Conservation (phyloP, 2,113 vertebrate genomes). For the Progne subis region DNA sequence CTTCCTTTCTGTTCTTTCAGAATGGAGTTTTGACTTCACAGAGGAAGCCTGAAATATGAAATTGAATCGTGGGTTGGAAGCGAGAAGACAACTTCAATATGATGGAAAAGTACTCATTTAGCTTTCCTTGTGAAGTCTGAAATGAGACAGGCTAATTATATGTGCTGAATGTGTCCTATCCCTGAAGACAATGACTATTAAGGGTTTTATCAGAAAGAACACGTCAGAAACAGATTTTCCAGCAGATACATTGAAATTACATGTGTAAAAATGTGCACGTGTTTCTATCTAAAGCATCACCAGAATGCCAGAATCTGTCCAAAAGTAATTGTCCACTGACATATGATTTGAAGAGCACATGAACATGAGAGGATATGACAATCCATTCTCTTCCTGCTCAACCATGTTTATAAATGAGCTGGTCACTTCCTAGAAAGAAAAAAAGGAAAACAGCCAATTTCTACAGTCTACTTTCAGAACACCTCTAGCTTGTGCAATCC, state of each 20-base stretch:
- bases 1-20: conserved; percentile 3
- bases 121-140: conserved; percentile 28
- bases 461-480: neutral
- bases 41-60: conserved; percentile 34
- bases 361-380: neutral
- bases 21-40: neutral
- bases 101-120: conserved; percentile 65
- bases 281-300: neutral
- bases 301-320: neutral
- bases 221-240: conserved; percentile 41
- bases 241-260: neutral
- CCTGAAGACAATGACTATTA: conserved; percentile 26
- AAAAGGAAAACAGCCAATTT: neutral
- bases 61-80: conserved; percentile 61
- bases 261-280: neutral
- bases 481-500: neutral
- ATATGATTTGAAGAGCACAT: neutral
- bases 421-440: neutral
- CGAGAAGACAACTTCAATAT: conserved; percentile 23
- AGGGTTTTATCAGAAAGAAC: conserved; percentile 20
- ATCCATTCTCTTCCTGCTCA: neutral
- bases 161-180: neutral
- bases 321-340: neutral
- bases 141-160: conserved; percentile 65
- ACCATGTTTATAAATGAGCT: neutral